These are phyloP conservation scores for Lophotriccus pileatus DNA, from an alignment of 2,797 vertebrate genomes.

Conservation along the genomic window DNA sequence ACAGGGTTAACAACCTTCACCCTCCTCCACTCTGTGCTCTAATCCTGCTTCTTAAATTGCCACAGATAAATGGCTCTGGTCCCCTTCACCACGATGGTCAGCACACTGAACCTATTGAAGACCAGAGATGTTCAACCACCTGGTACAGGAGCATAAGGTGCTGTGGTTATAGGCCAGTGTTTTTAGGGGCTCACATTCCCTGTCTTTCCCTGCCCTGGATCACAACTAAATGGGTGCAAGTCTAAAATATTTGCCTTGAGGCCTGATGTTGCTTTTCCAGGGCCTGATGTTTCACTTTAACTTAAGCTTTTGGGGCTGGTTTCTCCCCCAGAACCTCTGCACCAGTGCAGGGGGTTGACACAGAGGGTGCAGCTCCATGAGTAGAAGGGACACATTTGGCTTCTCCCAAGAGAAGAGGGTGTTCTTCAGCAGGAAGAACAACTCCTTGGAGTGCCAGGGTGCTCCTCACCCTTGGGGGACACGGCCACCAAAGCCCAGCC, in stretches of 20 bases:
- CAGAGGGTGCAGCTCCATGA: not conserved
- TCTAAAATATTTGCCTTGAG: not conserved
- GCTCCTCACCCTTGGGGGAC: not conserved
- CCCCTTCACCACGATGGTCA: not conserved
- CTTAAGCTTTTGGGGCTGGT: not conserved
- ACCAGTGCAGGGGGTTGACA: not conserved
- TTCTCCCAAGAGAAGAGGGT: not conserved
- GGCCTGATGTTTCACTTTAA: too few relatives aligned
- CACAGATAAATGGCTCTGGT: not conserved
- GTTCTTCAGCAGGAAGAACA: not conserved
- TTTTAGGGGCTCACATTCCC: not conserved
- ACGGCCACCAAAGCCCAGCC: not conserved
- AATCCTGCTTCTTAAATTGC: not conserved
- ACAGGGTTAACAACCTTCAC: not conserved
- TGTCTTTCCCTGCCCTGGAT: too few relatives aligned
- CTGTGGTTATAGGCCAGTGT: rapidly evolving
- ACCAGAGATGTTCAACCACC: not conserved
- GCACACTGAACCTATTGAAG: rapidly evolving
- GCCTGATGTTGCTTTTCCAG: not conserved
- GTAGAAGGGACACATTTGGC: rapidly evolving
- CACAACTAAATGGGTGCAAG: not conserved
- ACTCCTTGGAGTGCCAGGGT: not conserved
- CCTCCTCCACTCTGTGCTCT: not conserved
- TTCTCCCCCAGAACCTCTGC: not conserved
- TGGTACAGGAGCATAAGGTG: not conserved